Base-by-base conservation (phyloP, 2,797 vertebrate genomes). In the Pteronotus mesoamericanus region DNA sequence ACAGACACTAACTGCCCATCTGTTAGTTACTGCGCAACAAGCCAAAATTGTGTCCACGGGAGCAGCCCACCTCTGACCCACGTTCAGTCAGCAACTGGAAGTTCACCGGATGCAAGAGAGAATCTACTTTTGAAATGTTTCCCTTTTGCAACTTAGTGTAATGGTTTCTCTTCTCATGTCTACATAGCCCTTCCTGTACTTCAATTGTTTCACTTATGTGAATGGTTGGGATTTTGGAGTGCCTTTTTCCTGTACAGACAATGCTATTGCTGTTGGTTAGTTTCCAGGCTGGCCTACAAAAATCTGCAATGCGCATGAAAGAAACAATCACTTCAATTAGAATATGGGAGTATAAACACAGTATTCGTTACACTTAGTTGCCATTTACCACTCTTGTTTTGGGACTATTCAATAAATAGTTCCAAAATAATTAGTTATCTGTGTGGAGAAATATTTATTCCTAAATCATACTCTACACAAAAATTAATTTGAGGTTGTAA, bases 171-270 rank as follows among this genome's bases (percentile, higher is more conserved):
- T 85, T 61, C 3, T 77, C 75, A 34, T 39, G 39, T 57, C 34
- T 71, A 82, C 29, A 46, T 24, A 69, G 53, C 44, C 53, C 46
- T 92, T 55, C 85, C 2, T 26, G 18, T 26, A 55, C 39, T 61
- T 32, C 42, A 77, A 42, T 59, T 34, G 10, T 64, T 94, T 87
- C 29, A 16, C 10, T 61, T 91, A 32, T n/a, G 55, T 72, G 69
- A 89, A 51, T 78, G 59, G 18, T 71, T 89, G 82, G 53, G 80
- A 72, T 91, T 94, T 89, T 78, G 68, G 34, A 89, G 82, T 80
- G 34, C 29, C 44, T 88, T 79, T 79, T 78, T 39, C 80, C 64
- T 74, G 4, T 48, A 71, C 32, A 78, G 86, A 72, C 74, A 80
- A 32, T 42, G 61, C 75, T 89, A 22, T 82, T 92, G 61, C 39